Evolutionary conservation across 2,113 vertebrate species (phyloP), one percentile per base, ranked within the genome.

Genomic region (Alligator mississippiensis): DNA sequence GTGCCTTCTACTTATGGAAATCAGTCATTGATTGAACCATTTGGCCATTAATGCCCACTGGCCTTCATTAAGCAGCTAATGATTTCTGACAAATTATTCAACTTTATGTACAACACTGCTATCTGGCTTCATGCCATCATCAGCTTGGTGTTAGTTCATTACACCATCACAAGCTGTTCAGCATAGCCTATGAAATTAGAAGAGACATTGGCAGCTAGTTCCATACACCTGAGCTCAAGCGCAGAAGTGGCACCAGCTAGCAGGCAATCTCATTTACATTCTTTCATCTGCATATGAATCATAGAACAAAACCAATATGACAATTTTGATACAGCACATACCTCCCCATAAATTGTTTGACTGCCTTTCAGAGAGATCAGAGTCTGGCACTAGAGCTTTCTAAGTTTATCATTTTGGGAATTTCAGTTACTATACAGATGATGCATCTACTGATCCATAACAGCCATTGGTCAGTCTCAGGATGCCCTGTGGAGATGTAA

Each of bases 401-500:
- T 74, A 68, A 83, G 54, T 81, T 9, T 78, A 0, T 68, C 1
- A 0, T 38, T 14, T 1, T 57, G 7, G 19, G 14, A 2, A 77
- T 82, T 90, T 88, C 1, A 0, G 18, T 83, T 34, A 83, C 27
- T 78, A 89, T 63, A 17, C 10, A 25, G 25, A 5, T 64, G 27
- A 47, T 77, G 38, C 0, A 0, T 77, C 4, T 68, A 7, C 6
- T 82, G 61, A 38, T 68, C 70, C 0, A 0, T 75, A 55, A 76
- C 22, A 87, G 1, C 3, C 19, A n/a, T 83, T 34, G 4, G 11
- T 10, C 81, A 10, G 12, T 84, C 6, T 68, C 47, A 18, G 0
- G 15, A 6, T 54, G 16, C 47, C 6, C 47, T 77, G 60, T 34
- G n/a, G 1, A 3, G 2, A 30, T 4, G 10, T 1, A 47, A 28